phyloP scores from a whole-genome alignment of 2,113 vertebrate species.

The Danio rerio region DNA sequence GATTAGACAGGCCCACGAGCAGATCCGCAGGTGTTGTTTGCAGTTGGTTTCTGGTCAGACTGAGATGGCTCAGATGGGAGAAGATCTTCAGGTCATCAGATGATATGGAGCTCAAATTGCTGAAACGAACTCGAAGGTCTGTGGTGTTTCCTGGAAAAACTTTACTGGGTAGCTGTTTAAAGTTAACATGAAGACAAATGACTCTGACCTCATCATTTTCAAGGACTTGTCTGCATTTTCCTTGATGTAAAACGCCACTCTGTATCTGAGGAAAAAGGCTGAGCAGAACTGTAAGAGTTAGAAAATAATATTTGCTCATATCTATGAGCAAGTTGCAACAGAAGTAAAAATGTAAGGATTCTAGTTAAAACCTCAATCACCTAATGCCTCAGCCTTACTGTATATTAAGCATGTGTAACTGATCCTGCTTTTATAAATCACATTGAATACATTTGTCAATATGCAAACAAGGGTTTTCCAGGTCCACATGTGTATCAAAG shows the following conservation, averaged over 20 bases:
- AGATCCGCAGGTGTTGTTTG: background rate
- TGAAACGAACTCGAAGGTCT: background rate
- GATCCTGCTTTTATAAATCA: constrained; percentile 13
- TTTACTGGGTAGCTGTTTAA: constrained; percentile 7
- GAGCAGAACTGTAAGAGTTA: background rate
- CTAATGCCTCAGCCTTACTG: too few relatives aligned
- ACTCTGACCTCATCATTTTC: background rate
- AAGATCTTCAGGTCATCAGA: constrained; percentile 20
- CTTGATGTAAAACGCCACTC: background rate
- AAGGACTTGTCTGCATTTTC: background rate
- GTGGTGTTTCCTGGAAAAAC: constrained; percentile 2
- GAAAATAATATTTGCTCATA: background rate
- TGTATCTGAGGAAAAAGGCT: background rate
- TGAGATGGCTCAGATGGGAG: background rate
- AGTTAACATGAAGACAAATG: background rate
- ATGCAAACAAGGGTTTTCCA: constrained; percentile 20
- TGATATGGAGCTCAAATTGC: background rate
- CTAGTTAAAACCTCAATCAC: too few relatives aligned
- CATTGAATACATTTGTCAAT: background rate
- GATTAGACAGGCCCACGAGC: constrained; percentile 2
- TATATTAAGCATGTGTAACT: background rate
- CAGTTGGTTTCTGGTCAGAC: constrained; percentile 18
- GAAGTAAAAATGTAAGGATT: background rate
- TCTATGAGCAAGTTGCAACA: background rate
- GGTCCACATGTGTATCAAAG: background rate